Conservation (phyloP, 2,797 vertebrate species). For the Ambastaia sidthimunki region DNA sequence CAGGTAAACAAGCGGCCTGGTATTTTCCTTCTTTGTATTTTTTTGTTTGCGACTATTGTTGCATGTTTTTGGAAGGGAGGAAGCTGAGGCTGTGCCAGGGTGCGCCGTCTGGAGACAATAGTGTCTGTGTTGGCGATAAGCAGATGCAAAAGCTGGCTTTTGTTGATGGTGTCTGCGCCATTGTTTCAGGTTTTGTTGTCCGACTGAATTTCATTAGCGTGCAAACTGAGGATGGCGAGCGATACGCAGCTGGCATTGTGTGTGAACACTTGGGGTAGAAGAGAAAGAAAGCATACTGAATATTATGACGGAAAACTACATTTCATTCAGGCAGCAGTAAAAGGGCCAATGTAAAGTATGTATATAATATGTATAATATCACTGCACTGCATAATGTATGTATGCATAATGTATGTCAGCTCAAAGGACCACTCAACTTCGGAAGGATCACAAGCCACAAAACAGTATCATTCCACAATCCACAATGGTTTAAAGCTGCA, state of each 20-base stretch:
- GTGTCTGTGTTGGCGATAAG: conserved; percentile 57
- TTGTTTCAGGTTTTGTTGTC: conserved; percentile 56
- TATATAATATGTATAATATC: neutral
- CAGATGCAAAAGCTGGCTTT: conserved; percentile 56
- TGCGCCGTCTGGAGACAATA: conserved; percentile 53
- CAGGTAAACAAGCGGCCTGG: conserved; percentile 49
- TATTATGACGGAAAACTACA: neutral
- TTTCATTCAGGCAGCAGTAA: neutral
- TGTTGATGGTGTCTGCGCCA: conserved; percentile 43
- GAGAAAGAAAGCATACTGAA: conserved; percentile 19
- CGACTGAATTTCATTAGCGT: conserved; percentile 54
- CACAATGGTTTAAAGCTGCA: too few species aligned
- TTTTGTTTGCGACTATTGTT: conserved; percentile 45
- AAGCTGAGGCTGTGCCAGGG: conserved; percentile 46
- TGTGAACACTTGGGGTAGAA: conserved; percentile 12
- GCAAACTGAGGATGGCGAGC: conserved; percentile 45
- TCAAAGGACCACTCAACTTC: neutral
- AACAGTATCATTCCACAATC: neutral
- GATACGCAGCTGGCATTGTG: conserved; percentile 57
- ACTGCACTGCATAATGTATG: neutral
- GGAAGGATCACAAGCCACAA: neutral
- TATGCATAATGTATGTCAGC: neutral
- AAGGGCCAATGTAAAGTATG: too few species aligned
- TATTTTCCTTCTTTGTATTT: conserved; percentile 16
- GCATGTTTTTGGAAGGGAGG: conserved; percentile 53